Base-by-base conservation (phyloP, 2,797 vertebrate genomes). In the Microctenopoma stevenorrisi region DNA sequence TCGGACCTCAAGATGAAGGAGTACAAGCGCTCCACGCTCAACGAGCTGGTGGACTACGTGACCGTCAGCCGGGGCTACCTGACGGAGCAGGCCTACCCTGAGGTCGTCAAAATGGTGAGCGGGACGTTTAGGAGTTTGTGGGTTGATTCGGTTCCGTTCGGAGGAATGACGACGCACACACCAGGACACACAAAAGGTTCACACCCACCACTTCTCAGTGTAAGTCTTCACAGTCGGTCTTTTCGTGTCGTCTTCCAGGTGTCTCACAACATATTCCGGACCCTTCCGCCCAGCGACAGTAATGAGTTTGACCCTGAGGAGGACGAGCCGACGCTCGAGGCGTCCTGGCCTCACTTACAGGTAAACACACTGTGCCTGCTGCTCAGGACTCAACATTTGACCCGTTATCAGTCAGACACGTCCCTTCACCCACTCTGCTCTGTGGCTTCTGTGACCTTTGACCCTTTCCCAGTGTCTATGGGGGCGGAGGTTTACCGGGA, bases 1-100 rank as follows among this genome's bases (percentile, higher is more conserved):
- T 97, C 96, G 71, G 98, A 99, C 94, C 96, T 99, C 94, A 99
- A 99, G 96, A 98, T 98, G 97, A 99, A 99, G 95, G 98, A 99
- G 95, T 98, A 99, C 94, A 99, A 99, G 90, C 96, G 98, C 90
- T 98, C 98, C 92, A 99, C 97, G 84, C 97, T 99, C 95, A 99
- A 98, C 85, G 98, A 99, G 95, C 95, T 99, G 93, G 97, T 99
- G 93, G 98, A 99, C 94, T 99, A 98, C 90, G 97, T 99, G 93
- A 98, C 97, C 82, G 96, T 99, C 94, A 98, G 97, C 95, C 95
- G 98, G 93, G 97, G 97, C 87, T 98, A 97, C 95, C 95, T 99
- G 94, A 98, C 97, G 73, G 98, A 99, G 91, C 97, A 98, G 95
- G 97, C 97, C 91, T 99, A 99, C 93, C 97, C 97, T 57, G 98